Base-by-base conservation (phyloP, 1,140 invertebrate species). In the Sesamia nonagrioides region DNA sequence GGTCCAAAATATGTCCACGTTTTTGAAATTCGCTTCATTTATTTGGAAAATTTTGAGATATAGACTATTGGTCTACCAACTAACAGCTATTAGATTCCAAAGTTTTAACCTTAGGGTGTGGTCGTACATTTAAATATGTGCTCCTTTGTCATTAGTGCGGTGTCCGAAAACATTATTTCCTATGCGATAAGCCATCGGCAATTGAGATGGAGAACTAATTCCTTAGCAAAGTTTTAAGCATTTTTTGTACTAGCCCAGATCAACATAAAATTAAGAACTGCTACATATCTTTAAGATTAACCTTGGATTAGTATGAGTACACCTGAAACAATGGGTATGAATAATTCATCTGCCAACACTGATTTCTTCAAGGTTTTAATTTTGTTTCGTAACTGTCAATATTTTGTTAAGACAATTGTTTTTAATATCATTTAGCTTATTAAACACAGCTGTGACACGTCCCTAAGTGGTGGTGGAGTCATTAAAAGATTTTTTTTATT, bases 271-370 rank as follows among this genome's bases (percentile, higher is more conserved):
- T 27, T 56, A 56, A 56, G 54, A n/a, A 6, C 54, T 27, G 66
- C 68, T 17, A 17, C 50, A 33, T 52, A 17, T 71, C 7, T 0
- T 18, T 8, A 71, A 54, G 18, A 54, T 9, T 52, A 35, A 17
- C 68, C 68, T 71, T 71, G 68, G 13, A 33, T 71, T 52, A 35
- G 48, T n/a, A 37, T 42, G 17, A 71, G 6, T 69, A 18, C 2
- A 35, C 15, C 40, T 71, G 27, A 71, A 71, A 71, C 68, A 71
- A 71, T 71, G 11, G 68, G 37, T 52, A 71, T 71, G 48, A 71
- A 71, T 71, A 45, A 71, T 71, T 71, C 68, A 71, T 54, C 21
- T 71, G n/a, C 35, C 17, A 71, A 52, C 61, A 66, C 61, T 45
- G 48, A 71, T 71, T 35, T 52, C 15, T 50, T 68, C 63, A 68